phyloP scores from a whole-genome alignment of 2,888 invertebrate genomes.

The Aelia acuminata region DNA sequence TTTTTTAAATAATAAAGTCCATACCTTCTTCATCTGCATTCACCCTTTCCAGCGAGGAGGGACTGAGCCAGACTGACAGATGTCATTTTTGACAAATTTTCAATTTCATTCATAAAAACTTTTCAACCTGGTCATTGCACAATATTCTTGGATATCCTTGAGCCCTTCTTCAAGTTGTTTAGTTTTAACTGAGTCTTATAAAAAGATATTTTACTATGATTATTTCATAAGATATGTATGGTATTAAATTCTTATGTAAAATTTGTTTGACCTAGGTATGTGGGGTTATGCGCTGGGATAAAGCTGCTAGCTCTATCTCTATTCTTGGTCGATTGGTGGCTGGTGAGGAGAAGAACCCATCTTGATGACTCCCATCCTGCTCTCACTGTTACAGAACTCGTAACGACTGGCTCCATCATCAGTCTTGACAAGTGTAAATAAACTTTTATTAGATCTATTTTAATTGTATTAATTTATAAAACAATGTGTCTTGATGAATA shows the following conservation, averaged over 20 bases:
- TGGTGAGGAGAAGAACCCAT: constrained; percentile 81
- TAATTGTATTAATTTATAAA: background rate
- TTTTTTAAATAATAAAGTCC: too few species aligned
- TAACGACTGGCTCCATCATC: constrained; percentile 80
- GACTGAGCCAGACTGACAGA: too few species aligned
- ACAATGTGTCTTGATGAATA: background rate
- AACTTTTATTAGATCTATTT: too few species aligned
- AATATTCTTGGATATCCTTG: too few species aligned
- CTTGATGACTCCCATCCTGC: constrained; percentile 74
- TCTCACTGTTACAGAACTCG: constrained; percentile 77
- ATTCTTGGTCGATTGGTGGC: constrained; percentile 91
- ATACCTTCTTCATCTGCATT: too few species aligned
- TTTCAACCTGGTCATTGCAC: too few species aligned
- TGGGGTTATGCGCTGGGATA: constrained; percentile 90
- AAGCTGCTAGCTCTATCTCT: constrained; percentile 89
- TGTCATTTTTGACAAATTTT: too few species aligned
- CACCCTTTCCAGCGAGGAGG: too few species aligned
- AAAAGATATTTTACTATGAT: too few species aligned
- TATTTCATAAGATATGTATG: background rate
- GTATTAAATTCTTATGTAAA: background rate
- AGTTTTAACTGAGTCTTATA: too few species aligned
- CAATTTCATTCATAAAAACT: too few species aligned
- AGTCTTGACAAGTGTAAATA: constrained; percentile 85
- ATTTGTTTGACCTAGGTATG: constrained; percentile 76
- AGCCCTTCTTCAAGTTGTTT: too few species aligned